Conservation (phyloP, 2,888 invertebrate genomes). For the Tetragonisca angustula region DNA sequence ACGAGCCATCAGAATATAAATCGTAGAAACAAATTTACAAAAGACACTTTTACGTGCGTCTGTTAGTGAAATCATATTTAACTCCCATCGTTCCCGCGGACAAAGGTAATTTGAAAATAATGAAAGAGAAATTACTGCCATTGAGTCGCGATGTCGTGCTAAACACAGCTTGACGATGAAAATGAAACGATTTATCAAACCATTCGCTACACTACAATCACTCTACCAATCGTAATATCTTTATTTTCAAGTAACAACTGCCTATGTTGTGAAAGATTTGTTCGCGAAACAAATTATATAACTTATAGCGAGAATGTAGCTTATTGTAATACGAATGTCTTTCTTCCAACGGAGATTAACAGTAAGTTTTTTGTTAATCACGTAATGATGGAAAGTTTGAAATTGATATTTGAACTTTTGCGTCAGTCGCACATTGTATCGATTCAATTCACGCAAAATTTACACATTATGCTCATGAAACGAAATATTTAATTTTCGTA, state of each 20-base stretch:
- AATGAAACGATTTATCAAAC: slow-evolving; percentile 27
- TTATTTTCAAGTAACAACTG: not conserved
- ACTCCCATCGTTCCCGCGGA: not conserved
- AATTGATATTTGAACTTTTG: no score
- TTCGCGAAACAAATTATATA: not conserved
- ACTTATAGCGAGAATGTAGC: not conserved
- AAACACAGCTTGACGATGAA: not conserved
- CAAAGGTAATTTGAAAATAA: not conserved
- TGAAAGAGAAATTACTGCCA: not conserved
- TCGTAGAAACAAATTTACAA: not conserved
- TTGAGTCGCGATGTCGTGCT: not conserved
- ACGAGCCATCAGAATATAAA: not conserved
- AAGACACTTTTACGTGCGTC: slow-evolving; percentile 5
- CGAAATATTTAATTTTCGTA: no score
- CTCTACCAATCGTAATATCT: not conserved
- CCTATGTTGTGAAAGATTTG: not conserved
- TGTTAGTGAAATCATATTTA: not conserved
- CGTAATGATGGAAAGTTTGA: no score
- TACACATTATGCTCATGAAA: not conserved
- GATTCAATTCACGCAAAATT: not conserved
- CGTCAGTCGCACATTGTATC: no score
- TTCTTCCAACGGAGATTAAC: no score
- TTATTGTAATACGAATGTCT: no score
- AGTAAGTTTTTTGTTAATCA: not conserved
- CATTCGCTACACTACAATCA: not conserved